Percentiles rank a stretch among this genome's conserved stretches.
Evolutionary conservation across 2,113 vertebrate genomes (phyloP).

Genomic region (Cochlearius cochlearius): DNA sequence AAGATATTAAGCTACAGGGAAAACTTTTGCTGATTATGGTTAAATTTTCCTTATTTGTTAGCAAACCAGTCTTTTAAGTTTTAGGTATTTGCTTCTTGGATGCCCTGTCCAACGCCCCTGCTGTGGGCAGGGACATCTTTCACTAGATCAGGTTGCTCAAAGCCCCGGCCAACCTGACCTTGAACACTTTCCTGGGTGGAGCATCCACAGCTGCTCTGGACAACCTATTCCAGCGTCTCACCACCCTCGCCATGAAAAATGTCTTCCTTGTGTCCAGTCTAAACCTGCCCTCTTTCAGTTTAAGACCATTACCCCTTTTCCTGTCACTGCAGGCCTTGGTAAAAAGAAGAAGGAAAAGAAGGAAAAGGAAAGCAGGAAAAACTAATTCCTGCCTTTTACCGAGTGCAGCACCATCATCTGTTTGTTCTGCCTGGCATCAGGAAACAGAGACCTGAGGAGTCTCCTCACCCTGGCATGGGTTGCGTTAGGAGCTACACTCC

Average conservation of each 20-base stretch:
- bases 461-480: neutral
- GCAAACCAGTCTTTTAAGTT: neutral
- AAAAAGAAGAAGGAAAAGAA: neutral
- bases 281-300: neutral
- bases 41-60: neutral
- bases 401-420: neutral
- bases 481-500: neutral
- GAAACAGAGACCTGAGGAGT: neutral
- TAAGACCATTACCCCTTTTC: neutral
- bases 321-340: neutral
- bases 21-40: neutral
- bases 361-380: neutral
- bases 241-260: rapidly evolving
- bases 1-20: neutral
- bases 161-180: neutral
- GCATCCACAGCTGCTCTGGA: neutral
- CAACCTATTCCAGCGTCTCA: neutral
- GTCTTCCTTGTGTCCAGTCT: neutral
- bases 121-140: neutral
- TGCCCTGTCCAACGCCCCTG: neutral
- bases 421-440: neutral
- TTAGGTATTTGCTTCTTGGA: neutral
- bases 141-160: neutral
- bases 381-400: neutral
- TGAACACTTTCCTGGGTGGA: neutral